Base-by-base conservation (phyloP, 2,113 vertebrate species). In the Thomomys bottae region DNA sequence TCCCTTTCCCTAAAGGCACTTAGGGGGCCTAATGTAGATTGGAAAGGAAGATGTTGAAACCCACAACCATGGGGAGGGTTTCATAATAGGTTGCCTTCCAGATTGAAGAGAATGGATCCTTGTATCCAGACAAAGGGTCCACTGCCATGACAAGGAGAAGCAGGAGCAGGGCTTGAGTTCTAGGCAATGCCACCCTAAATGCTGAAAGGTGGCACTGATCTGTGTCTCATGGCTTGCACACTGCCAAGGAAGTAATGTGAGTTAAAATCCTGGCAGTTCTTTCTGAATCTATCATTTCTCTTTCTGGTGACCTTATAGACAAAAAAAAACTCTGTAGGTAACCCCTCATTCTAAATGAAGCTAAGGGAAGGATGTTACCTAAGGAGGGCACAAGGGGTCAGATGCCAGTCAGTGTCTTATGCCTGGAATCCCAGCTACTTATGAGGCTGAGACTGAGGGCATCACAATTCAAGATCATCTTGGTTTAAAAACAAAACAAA, bases 11-110 rank as follows among this genome's bases (percentile, higher is more conserved):
- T 49, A 94, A 94, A 95, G 71, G 66, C 87, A 91, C 79, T 83
- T 94, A 94, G 85, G 76, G 91, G 85, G 70, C 82, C 95, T 95
- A 76, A 88, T 90, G 84, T 83, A 87, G 73, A 2, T 66, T 88
- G 5, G 38, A 96, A 94, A 88, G 86, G 78, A 90, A 94, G 94
- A 92, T n/a, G 72, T 84, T 84, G 32, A 93, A 96, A 91, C 84
- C 93, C 87, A 79, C 87, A 70, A 90, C 87, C 57, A 68, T 68
- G 0, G 2, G 77, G 91, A 96, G 77, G 94, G 92, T 96, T 96
- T 96, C 93, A 3, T 95, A 96, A 96, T 66, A 96, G 92, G 94
- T 87, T 96, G 81, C 66, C 93, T 95, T 93, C 72, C 77, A 96
- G 83, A 26, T n/a, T n/a, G 72, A 90, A 73, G 93, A 93, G 63